Evolutionary conservation across 1,140 invertebrate species (phyloP), one percentile per base, ranked within the genome.

Genomic region (Diploscapter pachys): DNA sequence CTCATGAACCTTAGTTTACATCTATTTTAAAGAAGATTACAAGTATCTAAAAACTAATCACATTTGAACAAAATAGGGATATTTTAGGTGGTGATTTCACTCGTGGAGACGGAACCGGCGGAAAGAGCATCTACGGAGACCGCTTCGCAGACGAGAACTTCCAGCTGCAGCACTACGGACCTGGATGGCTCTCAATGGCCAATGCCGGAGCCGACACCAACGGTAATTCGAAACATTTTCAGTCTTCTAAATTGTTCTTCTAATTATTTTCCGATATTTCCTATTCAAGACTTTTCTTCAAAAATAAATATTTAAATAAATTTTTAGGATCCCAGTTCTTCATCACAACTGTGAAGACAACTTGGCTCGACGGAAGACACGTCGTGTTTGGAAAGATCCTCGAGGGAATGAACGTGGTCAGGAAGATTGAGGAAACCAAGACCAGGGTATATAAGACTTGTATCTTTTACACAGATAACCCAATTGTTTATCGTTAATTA

Each of bases 121-220:
- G 94, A 71, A 94, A 94, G 87, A 95, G 93, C 78, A 96, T 97
- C 87, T 96, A 95, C 82, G 95, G 95, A n/a, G 94, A 52, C 89
- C 90, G 91, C 66, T 98, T 98, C 86, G 90, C 90, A 62, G 95
- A 98, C 89, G 94, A 98, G 86, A 97, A 98, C 88, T 98, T 98
- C 88, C 94, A 96, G 62, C 62, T 80, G 9, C 52, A 66, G 48
- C 95, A 97, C 81, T 91, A 90, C 78, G 90, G 90, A 9, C 89
- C 94, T 4, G 95, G 96, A 62, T 93, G 94, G 87, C 86, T 96
- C 67, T 95, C 93, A 0, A 97, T 98, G 94, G 94, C 94, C 93
- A 83, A 83, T 64, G 80, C 82, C 11, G 81, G 81, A 87, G 81
- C 85, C 72, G 93, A 98, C 86, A 97, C 96, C 55, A 99, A 98